Conservation (phyloP, 2,888 invertebrate species). For the Apeira syringaria region DNA sequence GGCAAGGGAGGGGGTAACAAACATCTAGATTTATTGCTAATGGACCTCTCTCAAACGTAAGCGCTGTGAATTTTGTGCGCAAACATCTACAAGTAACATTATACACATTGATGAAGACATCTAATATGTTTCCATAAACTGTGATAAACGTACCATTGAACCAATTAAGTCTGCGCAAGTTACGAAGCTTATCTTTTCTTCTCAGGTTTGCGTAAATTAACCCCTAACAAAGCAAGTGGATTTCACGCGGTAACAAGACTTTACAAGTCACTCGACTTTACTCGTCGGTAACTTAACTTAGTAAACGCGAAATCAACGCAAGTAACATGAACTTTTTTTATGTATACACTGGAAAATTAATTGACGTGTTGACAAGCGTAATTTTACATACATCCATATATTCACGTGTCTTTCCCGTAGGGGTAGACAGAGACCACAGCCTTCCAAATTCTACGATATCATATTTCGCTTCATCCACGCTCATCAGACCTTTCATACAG, state of each 20-base stretch:
- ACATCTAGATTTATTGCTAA: slow-evolving; percentile 76
- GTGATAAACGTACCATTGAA: slow-evolving; percentile 35
- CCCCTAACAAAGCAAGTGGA: slow-evolving; percentile 43
- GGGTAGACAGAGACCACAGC: too few relatives aligned
- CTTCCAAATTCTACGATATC: too few relatives aligned
- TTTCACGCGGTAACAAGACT: slow-evolving; percentile 49
- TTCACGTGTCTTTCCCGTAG: too few relatives aligned
- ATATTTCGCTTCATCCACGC: too few relatives aligned
- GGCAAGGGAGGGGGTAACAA: slow-evolving; percentile 52
- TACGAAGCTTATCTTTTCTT: slow-evolving; percentile 41
- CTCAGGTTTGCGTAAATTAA: slow-evolving; percentile 43
- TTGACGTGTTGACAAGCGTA: too few relatives aligned
- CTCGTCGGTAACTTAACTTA: slow-evolving; percentile 47
- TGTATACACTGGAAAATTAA: slow-evolving; percentile 16
- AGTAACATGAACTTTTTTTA: slow-evolving; percentile 17
- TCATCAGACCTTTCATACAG: too few relatives aligned
- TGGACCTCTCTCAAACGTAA: slow-evolving; percentile 63
- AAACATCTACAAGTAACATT: slow-evolving; percentile 47
- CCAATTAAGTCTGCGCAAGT: slow-evolving; percentile 44
- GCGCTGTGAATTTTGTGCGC: slow-evolving; percentile 59
- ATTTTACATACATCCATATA: too few relatives aligned
- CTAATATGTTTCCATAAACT: slow-evolving; percentile 28
- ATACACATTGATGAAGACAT: slow-evolving; percentile 29
- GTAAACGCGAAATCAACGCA: slow-evolving; percentile 49
- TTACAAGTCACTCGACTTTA: slow-evolving; percentile 44